Evolutionary conservation across 2,888 invertebrate species (phyloP).

Genomic region (Heliconius ismenius): DNA sequence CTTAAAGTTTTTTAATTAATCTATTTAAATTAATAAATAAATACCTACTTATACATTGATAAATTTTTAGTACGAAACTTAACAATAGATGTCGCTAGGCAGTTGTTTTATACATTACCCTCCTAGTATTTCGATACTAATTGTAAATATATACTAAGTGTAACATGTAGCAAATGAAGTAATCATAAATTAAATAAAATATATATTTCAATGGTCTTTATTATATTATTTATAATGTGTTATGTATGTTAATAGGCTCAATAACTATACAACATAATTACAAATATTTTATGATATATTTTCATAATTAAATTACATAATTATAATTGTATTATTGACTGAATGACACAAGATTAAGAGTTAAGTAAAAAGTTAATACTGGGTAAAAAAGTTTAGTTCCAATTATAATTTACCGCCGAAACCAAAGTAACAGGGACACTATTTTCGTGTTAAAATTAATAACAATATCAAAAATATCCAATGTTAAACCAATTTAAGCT

Average conservation of each 20-base stretch:
- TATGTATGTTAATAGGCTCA: no score
- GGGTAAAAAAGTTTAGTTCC: not conserved
- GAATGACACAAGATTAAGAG: not conserved
- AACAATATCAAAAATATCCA: no score
- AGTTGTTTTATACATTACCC: not conserved
- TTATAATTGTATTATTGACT: not conserved
- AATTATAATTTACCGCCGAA: not conserved
- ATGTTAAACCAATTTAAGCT: not conserved
- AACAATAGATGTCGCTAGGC: slow-evolving; percentile 6
- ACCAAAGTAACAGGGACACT: no score
- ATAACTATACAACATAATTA: no score
- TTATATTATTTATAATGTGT: no score
- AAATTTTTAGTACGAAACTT: not conserved
- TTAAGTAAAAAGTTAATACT: not conserved
- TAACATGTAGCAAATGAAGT: not conserved
- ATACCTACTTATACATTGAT: not conserved
- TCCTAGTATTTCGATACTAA: not conserved
- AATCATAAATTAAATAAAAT: not conserved
- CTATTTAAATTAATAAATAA: no score
- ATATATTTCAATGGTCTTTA: no score
- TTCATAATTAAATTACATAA: no score
- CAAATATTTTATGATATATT: no score
- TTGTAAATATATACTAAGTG: not conserved
- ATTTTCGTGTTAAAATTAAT: no score
- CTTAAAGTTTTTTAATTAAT: not conserved